Conservation (phyloP, 2,113 vertebrate genomes). For the Peromyscus maniculatus region DNA sequence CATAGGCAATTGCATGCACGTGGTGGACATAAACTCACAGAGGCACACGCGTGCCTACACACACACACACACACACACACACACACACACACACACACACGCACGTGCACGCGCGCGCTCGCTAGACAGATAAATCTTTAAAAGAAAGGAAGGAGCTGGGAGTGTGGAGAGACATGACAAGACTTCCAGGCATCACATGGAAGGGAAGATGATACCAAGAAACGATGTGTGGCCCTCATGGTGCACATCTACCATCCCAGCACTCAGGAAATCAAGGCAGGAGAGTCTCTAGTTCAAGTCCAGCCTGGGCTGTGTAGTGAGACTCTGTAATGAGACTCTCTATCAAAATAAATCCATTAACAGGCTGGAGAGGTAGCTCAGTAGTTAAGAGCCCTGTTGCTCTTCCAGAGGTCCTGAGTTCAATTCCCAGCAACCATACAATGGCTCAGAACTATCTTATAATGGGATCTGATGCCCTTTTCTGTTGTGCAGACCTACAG, state of each 20-base stretch:
- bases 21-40: background rate
- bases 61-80: background rate
- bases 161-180: background rate
- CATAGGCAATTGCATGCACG: background rate
- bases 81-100: background rate
- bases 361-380: background rate
- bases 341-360: background rate
- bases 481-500: background rate
- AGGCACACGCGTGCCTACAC: background rate
- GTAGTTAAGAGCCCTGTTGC: background rate
- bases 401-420: background rate
- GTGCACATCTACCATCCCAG: background rate
- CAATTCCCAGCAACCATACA: background rate
- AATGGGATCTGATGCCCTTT: background rate
- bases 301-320: background rate
- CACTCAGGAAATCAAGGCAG: background rate
- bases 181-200: background rate
- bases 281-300: background rate
- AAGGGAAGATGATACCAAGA: background rate
- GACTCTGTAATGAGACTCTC: background rate
- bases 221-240: background rate
- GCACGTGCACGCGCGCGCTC: too few species aligned
- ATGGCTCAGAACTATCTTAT: background rate
- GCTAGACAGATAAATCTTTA: background rate
- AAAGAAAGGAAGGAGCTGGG: background rate